Evolutionary conservation across 2,888 invertebrate species (phyloP).

Genomic region (Corbicula japonica): DNA sequence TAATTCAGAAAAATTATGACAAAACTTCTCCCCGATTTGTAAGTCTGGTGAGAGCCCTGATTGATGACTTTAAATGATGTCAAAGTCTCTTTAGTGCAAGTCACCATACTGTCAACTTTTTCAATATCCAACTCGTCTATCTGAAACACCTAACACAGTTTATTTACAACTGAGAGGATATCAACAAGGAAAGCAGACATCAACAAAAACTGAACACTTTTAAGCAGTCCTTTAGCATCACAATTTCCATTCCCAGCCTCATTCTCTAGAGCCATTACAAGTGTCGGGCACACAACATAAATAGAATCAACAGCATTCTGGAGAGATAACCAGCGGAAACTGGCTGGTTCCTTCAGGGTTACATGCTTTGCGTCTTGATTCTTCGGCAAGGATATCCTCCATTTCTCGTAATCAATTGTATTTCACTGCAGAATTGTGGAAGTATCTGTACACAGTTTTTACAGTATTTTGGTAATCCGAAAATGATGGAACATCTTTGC

Average conservation of each 20-base stretch:
- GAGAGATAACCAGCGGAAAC: conserved; percentile 46
- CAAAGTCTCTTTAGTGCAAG: neutral
- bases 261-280: conserved; percentile 20
- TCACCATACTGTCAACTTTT: conserved; percentile 19
- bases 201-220: conserved; percentile 28
- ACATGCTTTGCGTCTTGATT: conserved; percentile 31
- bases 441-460: conserved; percentile 14
- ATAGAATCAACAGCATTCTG: conserved; percentile 45
- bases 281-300: conserved; percentile 38
- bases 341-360: conserved; percentile 53
- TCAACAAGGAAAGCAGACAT: conserved; percentile 39
- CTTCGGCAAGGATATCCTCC: too few species aligned
- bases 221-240: conserved; percentile 42
- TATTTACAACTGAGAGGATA: conserved; percentile 22
- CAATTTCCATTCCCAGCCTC: conserved; percentile 24
- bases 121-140: conserved; percentile 38
- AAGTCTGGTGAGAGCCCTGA: too few species aligned
- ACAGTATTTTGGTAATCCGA: conserved; percentile 14
- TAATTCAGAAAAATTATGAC: too few species aligned
- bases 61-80: neutral
- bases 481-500: conserved; percentile 1
- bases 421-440: conserved; percentile 16
- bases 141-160: conserved; percentile 27
- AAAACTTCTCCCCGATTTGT: too few species aligned
- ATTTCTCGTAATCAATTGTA: conserved; percentile 17